Evolutionary conservation across 2,797 vertebrate species (phyloP), one percentile per base, ranked within the genome.

Genomic region (Remorina albescens): DNA sequence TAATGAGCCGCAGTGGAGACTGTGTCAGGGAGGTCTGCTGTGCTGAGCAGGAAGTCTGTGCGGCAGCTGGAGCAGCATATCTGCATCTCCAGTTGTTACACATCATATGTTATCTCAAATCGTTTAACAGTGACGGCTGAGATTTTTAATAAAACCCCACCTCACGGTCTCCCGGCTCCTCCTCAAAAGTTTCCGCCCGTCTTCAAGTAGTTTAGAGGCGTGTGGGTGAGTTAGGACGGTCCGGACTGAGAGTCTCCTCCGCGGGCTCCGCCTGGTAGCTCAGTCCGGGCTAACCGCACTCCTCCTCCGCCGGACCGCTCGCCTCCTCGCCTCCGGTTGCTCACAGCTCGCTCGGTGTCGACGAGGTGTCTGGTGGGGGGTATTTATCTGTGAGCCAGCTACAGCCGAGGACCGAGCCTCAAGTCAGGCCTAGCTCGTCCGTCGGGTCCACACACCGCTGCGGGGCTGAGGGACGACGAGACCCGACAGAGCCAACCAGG

Each of bases 41-140:
- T n/a, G n/a, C n/a, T n/a, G n/a, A n/a, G 8, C 80, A 83, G 90
- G 88, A 89, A 86, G 86, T n/a, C n/a, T n/a, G n/a, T 83, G 13
- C 13, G 21, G 46, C 28, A 81, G 21, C 42, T 25, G 49, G 36
- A 77, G 18, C 51, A 16, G 42, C 42, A 53, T 19, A 37, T 56
- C 18, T 44, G 64, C 15, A 46, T 65, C n/a, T 58, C 37, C 61
- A 67, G 18, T 1, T 5, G 15, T 18, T 50, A 0, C 2, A 28
- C 19, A 12, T 23, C 32, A 23, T 21, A 1, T 8, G 5, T n/a
- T n/a, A n/a, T n/a, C n/a, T n/a, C n/a, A n/a, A n/a, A n/a, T n/a
- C n/a, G n/a, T n/a, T n/a, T n/a, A n/a, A n/a, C n/a, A n/a, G n/a
- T n/a, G n/a, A n/a, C n/a, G n/a, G n/a, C n/a, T n/a, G n/a, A n/a